Evolutionary conservation across 1,140 invertebrate species (phyloP).

Genomic region (Matsumurasca onukii): DNA sequence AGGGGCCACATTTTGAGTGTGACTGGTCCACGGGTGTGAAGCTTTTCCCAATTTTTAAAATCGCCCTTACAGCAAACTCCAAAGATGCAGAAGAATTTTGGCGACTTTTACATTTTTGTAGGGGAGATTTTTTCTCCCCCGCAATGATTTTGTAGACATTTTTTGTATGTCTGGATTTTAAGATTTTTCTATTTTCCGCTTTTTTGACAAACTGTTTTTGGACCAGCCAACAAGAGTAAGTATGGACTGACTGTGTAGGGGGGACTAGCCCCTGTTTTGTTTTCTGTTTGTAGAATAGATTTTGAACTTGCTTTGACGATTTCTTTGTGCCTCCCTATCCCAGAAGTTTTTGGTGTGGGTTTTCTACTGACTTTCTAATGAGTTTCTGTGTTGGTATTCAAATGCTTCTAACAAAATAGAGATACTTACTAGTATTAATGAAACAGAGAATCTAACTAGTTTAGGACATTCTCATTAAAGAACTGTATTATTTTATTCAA

Average conservation of each 20-base stretch:
- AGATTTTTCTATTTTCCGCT: slow-evolving; percentile 28
- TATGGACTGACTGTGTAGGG: slow-evolving; percentile 31
- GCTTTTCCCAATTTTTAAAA: too few species aligned
- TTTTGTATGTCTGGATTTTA: slow-evolving; percentile 28
- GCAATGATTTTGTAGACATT: background rate
- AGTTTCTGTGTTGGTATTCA: slow-evolving; percentile 45
- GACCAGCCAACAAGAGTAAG: slow-evolving; percentile 32
- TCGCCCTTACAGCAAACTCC: background rate
- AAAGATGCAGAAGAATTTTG: background rate
- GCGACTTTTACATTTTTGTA: slow-evolving; percentile 1
- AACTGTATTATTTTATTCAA: too few species aligned
- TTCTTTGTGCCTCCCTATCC: slow-evolving; percentile 14
- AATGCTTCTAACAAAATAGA: slow-evolving; percentile 42
- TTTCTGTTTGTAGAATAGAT: slow-evolving; percentile 13
- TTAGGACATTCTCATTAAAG: too few species aligned
- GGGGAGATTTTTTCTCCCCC: background rate
- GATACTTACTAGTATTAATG: too few species aligned
- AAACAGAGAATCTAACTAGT: too few species aligned
- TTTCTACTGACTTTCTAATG: slow-evolving; percentile 17
- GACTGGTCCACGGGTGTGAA: background rate
- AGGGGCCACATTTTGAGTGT: slow-evolving; percentile 10
- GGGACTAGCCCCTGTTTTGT: slow-evolving; percentile 11
- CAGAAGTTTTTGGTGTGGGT: slow-evolving; percentile 9
- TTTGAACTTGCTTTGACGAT: slow-evolving; percentile 1
- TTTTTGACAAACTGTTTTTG: slow-evolving; percentile 34